Base-by-base conservation (phyloP, 2,888 invertebrate species). In the Portevinia maculata region DNA sequence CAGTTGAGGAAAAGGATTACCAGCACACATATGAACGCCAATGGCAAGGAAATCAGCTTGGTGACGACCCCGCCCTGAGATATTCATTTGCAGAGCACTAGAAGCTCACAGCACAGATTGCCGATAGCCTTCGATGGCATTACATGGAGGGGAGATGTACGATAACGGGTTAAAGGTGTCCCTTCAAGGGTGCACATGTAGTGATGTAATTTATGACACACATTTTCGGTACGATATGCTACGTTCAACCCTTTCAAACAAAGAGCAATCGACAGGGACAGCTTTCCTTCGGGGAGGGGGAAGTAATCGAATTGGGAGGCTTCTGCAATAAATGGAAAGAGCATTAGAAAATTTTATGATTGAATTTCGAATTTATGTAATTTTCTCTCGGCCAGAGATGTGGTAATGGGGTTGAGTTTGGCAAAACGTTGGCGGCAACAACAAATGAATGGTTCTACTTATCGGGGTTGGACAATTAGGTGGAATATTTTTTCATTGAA, bases 11-110 rank as follows among this genome's bases (percentile, higher is more conserved):
- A 74, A 65, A 65, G 69, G 65, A 75, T 75, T 74, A 81, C 59
- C 59, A 60, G 59, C 52, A 75, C 39, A 67, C 57, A 75, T 75
- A 81, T 65, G 75, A 81, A 70, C 70, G 59, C 24, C 65, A 81
- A 59, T 64, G 75, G 70, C 75, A 81, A 75, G 81, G 81, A 81
- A 75, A 81, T 75, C 75, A 75, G 81, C 64, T 59, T 59, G 59
- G 52, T 52, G 75, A 65, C 70, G 70, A 65, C 75, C 69, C 69
- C 69, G 69, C 60, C 60, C 76, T 70, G 70, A 75, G 75, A 81
- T 69, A 74, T 79, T 64, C 74, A 79, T 79, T 69, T 57, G 44
- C 64, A 64, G 44, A 48, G 28, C 11, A 7, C 48, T 41, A 69
- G 48, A 13, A 55, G 67, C 39, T 15, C 13, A 7, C 65, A 46